Conservation (phyloP, 2,888 invertebrate genomes). For the Lottia gigantea region DNA sequence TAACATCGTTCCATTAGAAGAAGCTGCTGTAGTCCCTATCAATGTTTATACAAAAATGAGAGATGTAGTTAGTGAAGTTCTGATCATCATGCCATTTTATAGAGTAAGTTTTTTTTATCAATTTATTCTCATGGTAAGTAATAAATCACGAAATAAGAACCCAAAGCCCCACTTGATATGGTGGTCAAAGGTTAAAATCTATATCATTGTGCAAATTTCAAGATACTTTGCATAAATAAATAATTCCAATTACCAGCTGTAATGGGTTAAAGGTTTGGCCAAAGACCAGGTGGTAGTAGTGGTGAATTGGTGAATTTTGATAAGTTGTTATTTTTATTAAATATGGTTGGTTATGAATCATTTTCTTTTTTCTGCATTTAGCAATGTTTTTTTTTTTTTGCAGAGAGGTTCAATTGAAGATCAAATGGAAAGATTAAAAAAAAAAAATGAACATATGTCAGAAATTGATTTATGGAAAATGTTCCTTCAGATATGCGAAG, state of each 20-base stretch:
- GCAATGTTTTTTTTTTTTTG: slow-evolving; percentile 23
- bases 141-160: too few species aligned
- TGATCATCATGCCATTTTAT: slow-evolving; percentile 81
- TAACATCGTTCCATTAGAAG: slow-evolving; percentile 80
- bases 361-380: background rate
- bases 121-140: background rate
- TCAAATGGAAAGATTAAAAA: slow-evolving; percentile 74
- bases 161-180: too few species aligned
- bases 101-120: slow-evolving; percentile 69
- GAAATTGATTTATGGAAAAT: slow-evolving; percentile 77
- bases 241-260: too few species aligned
- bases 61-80: slow-evolving; percentile 76
- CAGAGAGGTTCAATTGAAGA: slow-evolving; percentile 81
- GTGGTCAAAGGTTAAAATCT: too few species aligned
- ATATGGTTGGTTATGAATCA: background rate
- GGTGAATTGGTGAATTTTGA: too few species aligned
- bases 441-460: slow-evolving; percentile 72
- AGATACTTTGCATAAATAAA: too few species aligned
- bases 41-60: slow-evolving; percentile 53
- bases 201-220: too few species aligned
- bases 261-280: too few species aligned
- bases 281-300: too few species aligned
- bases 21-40: slow-evolving; percentile 73
- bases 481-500: slow-evolving; percentile 81
- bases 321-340: too few species aligned